Base-by-base conservation (phyloP, 2,113 vertebrate species). In the Tylochromis polylepis region DNA sequence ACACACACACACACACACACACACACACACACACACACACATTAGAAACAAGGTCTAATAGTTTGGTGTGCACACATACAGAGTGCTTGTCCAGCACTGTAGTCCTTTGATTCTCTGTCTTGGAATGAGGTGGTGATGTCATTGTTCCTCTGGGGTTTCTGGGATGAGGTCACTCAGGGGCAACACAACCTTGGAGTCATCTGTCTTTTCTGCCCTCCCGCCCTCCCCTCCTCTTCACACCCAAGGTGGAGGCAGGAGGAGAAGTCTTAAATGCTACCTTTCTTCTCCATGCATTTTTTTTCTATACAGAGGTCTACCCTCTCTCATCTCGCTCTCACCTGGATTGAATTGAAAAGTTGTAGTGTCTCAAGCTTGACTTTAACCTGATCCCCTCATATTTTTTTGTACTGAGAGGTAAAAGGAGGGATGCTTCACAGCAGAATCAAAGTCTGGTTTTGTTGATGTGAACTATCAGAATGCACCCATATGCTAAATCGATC, bases 61-160 rank as follows among this genome's bases (percentile, higher is more conserved):
- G 90, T 88, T 91, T 81, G 38, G 88, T 53, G 82, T 83, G 78
- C 36, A 75, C 75, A 84, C 1, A 51, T 7, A 10, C 27, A 36
- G 57, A 82, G 83, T 38, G 79, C 85, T 87, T 85, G 90, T 90
- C 82, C 83, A 82, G 84, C 60, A 77, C 60, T 20, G 62, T 80
- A 88, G 62, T 2, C 31, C 90, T 95, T 94, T 95, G 90, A 95
- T 91, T 95, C 91, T 87, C 59, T 86, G 87, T 93, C 86, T 87
- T 87, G 90, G 86, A 94, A 90, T 92, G 87, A 89, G 81, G 65
- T 87, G 90, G 91, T 95, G 95, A 95, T 92, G 94, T 95, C 93
- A 95, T 92, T 87, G 88, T 90, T 91, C 91, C 93, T 94, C 72
- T 92, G 91, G 85, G 94, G 77, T 90, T 94, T 95, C 94, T 85